Conservation (phyloP, 1,140 invertebrate species). For the Sycobia sp. region DNA sequence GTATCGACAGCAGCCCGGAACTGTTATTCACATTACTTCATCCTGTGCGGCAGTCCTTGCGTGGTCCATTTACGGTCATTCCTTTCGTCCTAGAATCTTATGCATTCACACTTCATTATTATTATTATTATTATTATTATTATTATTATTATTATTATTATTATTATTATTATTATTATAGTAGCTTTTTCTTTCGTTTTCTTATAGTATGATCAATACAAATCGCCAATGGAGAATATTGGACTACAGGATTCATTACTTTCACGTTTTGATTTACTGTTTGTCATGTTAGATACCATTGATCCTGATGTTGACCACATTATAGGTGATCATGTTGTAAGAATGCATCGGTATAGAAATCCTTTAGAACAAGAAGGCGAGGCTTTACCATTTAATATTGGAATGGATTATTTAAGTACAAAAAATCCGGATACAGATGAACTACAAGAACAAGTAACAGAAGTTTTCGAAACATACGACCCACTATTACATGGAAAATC, state of each 20-base stretch:
- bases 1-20: too few relatives aligned
- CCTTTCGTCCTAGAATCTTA: too few relatives aligned
- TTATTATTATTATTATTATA: background rate
- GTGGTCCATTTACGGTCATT: too few relatives aligned
- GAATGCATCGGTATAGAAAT: constrained; percentile 95
- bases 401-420: constrained; percentile 82
- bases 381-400: constrained; percentile 80
- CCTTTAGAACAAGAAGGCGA: constrained; percentile 94
- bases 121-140: too few relatives aligned
- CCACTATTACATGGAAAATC: constrained; percentile 83
- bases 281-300: constrained; percentile 93
- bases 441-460: constrained; percentile 67
- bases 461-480: constrained; percentile 94
- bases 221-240: constrained; percentile 99
- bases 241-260: constrained; percentile 96
- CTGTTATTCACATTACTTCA: too few relatives aligned
- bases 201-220: constrained; percentile 94
- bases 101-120: too few relatives aligned
- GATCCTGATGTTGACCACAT: constrained; percentile 88
- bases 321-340: constrained; percentile 95
- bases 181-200: constrained; percentile 22
- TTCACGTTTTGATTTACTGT: constrained; percentile 98
- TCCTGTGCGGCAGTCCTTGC: too few relatives aligned
- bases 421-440: constrained; percentile 73
- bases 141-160: background rate